phyloP scores from a whole-genome alignment of 2,888 invertebrate genomes.

The Agonopterix subpropinquella region DNA sequence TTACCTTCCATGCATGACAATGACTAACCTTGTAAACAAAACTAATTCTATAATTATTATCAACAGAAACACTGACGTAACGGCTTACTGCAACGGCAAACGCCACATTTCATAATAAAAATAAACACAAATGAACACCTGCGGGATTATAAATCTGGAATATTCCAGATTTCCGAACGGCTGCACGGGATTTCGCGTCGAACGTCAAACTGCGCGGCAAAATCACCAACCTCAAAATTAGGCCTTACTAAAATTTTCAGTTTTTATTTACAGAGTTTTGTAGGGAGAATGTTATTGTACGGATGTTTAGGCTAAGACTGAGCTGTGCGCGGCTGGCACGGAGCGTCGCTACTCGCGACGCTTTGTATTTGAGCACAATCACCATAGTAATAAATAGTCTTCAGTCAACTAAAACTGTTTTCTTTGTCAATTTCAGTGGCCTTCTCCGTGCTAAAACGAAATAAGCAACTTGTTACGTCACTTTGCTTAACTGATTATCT shows the following conservation, averaged over 20 bases:
- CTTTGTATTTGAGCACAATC: slow-evolving; percentile 50
- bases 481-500: no score
- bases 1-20: background rate
- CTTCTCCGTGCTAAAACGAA: no score
- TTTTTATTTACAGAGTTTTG: slow-evolving; percentile 17
- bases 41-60: background rate
- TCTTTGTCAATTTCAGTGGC: no score
- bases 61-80: background rate
- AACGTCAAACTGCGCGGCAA: slow-evolving; percentile 18
- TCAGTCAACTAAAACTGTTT: no score
- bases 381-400: slow-evolving; percentile 1
- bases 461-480: no score
- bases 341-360: slow-evolving; percentile 35
- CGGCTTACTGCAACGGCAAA: slow-evolving; percentile 3
- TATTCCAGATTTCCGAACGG: slow-evolving; percentile 26
- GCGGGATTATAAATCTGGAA: slow-evolving; percentile 22
- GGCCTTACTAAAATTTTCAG: slow-evolving; percentile 13
- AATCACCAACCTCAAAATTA: slow-evolving; percentile 17
- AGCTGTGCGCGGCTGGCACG: slow-evolving; percentile 53
- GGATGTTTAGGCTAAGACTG: slow-evolving; percentile 51
- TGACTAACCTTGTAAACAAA: background rate
- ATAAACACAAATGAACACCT: slow-evolving; percentile 14
- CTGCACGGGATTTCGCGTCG: slow-evolving; percentile 17
- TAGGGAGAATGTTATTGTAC: slow-evolving; percentile 43
- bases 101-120: slow-evolving; percentile 1